Base-by-base conservation (phyloP, 2,888 invertebrate genomes). In the Dione juno region DNA sequence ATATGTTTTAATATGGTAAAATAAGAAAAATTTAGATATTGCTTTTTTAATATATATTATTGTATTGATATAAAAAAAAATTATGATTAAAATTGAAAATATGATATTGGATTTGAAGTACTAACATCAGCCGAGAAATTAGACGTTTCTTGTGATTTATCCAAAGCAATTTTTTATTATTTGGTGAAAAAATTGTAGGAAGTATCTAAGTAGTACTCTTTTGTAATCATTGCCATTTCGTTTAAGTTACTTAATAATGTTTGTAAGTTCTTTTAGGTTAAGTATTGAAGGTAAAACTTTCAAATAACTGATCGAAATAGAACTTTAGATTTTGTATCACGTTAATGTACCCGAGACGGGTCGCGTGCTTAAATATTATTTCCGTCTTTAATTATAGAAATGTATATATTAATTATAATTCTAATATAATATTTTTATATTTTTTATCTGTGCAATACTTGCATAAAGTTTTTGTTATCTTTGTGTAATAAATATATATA, bases 151-250 rank as follows among this genome's bases (percentile, higher is more conserved):
- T 37, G 48, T 64, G 35, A 50, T 50, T n/a, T 35, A 37, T 37
- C 48, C 37, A 64, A 48, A 50, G 50, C 41, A 48, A 28, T 43
- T 28, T n/a, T 28, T 57, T 64, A 14, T 66, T 54, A 66, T 66
- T 66, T 70, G 61, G 67, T 70, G 14, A 54, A 28, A 65, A 61
- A 37, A 57, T 43, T 57, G 28, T 48, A 48, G 64, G 40, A 41
- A 21, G 54, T 41, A n/a, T 11, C 10, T 45, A 28, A 48, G 61
- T 50, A 61, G 66, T 65, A 58, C 57, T 45, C 45, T 61, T 37
- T 59, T 67, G 65, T 65, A 72, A 86, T 83, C 84, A 88, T 89
- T 88, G 89, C 88, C 89, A 89, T 89, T 87, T 88, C 77, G 78
- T 79, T 81, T 84, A 81, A 85, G 83, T 81, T 87, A 84, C 81